Evolutionary conservation across 2,888 invertebrate species (phyloP).

Genomic region (Margaritifera margaritifera): DNA sequence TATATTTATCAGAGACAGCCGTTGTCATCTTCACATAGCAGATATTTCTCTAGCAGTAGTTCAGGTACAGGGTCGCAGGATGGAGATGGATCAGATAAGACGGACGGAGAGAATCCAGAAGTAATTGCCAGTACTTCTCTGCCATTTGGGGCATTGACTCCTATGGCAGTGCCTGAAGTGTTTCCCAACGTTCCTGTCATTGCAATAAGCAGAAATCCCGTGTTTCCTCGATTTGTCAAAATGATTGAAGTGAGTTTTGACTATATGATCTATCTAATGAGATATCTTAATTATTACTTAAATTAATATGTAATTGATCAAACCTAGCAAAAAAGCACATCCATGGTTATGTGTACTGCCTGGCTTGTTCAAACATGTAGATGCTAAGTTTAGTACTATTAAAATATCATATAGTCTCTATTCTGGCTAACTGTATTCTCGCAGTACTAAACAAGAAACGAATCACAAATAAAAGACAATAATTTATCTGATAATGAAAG

Average conservation of each 20-base stretch:
- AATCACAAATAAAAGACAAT: too few relatives aligned
- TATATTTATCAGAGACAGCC: too few relatives aligned
- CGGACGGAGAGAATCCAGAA: constrained; percentile 6
- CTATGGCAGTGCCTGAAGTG: constrained; percentile 94
- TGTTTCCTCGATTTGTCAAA: constrained; percentile 98
- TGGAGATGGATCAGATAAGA: constrained; percentile 17
- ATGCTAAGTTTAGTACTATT: too few relatives aligned
- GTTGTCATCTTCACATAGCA: not conserved
- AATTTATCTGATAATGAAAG: too few relatives aligned
- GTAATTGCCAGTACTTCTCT: constrained; percentile 1
- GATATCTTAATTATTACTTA: too few relatives aligned
- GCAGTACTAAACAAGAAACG: too few relatives aligned
- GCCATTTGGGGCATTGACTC: constrained; percentile 79
- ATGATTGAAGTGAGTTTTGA: constrained; percentile 86
- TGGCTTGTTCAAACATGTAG: too few relatives aligned
- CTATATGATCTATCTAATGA: not conserved
- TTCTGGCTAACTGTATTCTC: too few relatives aligned
- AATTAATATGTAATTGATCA: too few relatives aligned
- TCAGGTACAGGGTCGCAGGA: not conserved
- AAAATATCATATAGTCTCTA: too few relatives aligned
- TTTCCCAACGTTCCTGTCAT: constrained; percentile 98
- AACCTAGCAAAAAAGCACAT: too few relatives aligned
- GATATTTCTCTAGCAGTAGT: not conserved
- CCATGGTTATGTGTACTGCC: too few relatives aligned
- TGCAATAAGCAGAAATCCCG: constrained; percentile 93